phyloP scores from a whole-genome alignment of 1,140 invertebrate genomes.

The Atta cephalotes region DNA sequence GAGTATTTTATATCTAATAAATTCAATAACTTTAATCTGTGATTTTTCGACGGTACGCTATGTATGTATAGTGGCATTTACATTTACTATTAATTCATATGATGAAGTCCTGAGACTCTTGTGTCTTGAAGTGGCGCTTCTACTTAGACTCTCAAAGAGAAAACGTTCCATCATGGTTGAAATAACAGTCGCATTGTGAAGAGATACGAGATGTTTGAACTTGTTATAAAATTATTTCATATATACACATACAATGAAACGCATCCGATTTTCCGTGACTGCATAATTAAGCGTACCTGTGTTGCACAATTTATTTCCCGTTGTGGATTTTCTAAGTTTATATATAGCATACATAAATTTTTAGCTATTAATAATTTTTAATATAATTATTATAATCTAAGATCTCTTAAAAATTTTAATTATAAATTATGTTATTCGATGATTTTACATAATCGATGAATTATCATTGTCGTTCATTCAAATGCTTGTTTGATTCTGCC shows the following conservation, averaged over 20 bases:
- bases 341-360: neutral
- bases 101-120: slow-evolving; percentile 19
- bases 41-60: neutral
- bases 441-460: slow-evolving; percentile 65
- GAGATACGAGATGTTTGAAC: slow-evolving; percentile 63
- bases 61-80: slow-evolving; percentile 51
- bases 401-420: neutral
- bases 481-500: slow-evolving; percentile 63
- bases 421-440: neutral
- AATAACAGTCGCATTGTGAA: slow-evolving; percentile 61
- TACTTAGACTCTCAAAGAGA: slow-evolving; percentile 51
- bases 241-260: slow-evolving; percentile 8
- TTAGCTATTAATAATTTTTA: neutral
- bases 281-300: slow-evolving; percentile 27
- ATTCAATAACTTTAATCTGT: slow-evolving; percentile 1
- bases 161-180: slow-evolving; percentile 53
- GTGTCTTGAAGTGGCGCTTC: slow-evolving; percentile 1
- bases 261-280: neutral
- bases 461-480: slow-evolving; percentile 59
- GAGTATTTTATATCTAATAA: slow-evolving; percentile 56
- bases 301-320: slow-evolving; percentile 22
- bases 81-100: slow-evolving; percentile 67
- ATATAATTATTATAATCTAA: neutral
- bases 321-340: slow-evolving; percentile 19
- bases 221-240: slow-evolving; percentile 66